Conservation (phyloP, 2,113 vertebrate species). For the Chaetodon auriga region DNA sequence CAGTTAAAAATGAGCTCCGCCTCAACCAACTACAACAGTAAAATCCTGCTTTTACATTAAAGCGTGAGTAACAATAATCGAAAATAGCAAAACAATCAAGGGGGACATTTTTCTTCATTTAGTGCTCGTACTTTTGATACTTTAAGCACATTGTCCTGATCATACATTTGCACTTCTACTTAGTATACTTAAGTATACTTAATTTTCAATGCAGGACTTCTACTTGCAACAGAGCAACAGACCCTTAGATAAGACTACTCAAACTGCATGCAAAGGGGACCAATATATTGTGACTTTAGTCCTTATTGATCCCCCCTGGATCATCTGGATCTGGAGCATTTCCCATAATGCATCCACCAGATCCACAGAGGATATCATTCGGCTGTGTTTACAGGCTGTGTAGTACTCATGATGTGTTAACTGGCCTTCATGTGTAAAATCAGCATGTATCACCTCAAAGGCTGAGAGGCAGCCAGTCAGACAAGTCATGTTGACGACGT, state of each 20-base stretch:
- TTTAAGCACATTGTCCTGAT: not conserved
- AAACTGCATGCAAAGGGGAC: not conserved
- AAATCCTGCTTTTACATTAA: not conserved
- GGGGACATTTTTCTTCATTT: no score
- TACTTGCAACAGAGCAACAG: not conserved
- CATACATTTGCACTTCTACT: no score
- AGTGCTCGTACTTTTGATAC: no score
- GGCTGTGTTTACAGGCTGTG: not conserved
- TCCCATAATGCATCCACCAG: not conserved
- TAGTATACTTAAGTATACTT: no score
- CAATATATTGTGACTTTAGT: not conserved
- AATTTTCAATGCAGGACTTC: no score
- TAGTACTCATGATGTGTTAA: not conserved
- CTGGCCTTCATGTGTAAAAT: not conserved
- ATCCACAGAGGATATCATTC: not conserved
- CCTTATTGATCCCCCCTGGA: not conserved
- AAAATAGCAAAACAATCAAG: no score
- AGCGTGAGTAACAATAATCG: no score
- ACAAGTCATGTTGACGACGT: constrained; percentile 38
- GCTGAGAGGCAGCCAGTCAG: not conserved
- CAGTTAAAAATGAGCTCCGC: not conserved
- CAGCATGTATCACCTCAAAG: not conserved
- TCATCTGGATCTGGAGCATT: no score
- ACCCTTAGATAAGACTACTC: no score
- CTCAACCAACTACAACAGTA: not conserved